A percentile compares a stretch with the other conserved stretches of the same genome.
These are phyloP conservation scores for Galerucella calmariensis DNA, from an alignment of 2,888 invertebrate genomes.

Conservation along the genomic window DNA sequence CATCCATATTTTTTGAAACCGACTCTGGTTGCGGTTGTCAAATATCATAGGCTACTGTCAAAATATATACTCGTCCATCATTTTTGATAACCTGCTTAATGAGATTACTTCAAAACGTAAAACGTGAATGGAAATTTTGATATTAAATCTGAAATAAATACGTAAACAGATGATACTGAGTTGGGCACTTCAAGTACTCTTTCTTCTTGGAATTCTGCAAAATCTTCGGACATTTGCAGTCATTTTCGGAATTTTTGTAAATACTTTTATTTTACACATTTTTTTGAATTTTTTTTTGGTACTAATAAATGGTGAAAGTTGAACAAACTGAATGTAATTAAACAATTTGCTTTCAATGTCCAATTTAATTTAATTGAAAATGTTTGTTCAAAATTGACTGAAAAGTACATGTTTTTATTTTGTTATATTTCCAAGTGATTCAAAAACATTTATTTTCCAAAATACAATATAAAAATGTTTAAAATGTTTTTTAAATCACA, in stretches of 20 bases:
- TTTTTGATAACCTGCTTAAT: too few species aligned
- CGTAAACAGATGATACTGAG: background rate
- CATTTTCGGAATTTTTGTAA: background rate
- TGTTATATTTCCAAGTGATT: background rate
- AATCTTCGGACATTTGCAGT: background rate
- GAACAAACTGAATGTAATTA: background rate
- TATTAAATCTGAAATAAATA: too few species aligned
- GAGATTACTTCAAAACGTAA: too few species aligned
- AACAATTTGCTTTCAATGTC: background rate
- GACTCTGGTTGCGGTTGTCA: too few species aligned
- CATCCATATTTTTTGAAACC: too few species aligned
- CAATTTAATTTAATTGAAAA: background rate
- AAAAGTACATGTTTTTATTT: background rate
- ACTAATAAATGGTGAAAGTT: background rate
- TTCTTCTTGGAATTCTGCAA: conserved; percentile 19
- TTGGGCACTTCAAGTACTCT: conserved; percentile 27
- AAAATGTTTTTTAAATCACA: background rate
- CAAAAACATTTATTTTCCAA: background rate
- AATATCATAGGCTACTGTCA: too few species aligned
- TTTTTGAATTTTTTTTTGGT: background rate
- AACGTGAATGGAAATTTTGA: too few species aligned
- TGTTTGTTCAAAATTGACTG: background rate
- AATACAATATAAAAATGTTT: background rate
- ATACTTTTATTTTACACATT: background rate
- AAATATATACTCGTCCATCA: too few species aligned